Base-by-base conservation (phyloP, 2,797 vertebrate genomes). In the Myotis planiceps region DNA sequence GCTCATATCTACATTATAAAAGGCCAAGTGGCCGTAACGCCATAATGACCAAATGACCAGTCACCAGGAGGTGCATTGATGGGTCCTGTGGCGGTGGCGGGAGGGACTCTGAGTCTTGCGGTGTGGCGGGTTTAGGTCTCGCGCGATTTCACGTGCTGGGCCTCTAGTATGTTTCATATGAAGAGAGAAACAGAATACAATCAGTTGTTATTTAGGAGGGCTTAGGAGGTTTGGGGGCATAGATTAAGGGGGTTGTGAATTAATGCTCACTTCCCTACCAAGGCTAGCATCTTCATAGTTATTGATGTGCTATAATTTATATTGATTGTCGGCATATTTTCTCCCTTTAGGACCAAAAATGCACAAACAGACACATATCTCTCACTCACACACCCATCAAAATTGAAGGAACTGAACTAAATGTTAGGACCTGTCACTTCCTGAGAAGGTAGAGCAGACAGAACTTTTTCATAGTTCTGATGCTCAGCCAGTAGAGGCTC, bases 121-220 rank as follows among this genome's bases (percentile, higher is more conserved):
- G 42, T 42, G 9, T 42, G 42, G 42, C 42, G 2, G 42, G 42
- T 42, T 42, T 42, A 42, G 42, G 42, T 42, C 42, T 42, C 0
- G 9, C 42, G 2, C 9, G 2, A 42, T 42, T 42, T 42, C 42
- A 42, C 9, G 9, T 42, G 42, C 42, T 42, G 42, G 2, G 42
- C 42, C 9, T 42, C 42, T 42, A 42, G 42, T 49, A 32, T 79
- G 42, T 60, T 29, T 14, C 29, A 47, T 45, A 39, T 84, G 58
- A 90, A 75, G 27, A 65, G 42, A 96, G 69, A 92, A 90, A 75
- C 66, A 69, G 29, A 93, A 71, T 66, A 39, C 23, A 32, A 76
- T 80, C 23, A 89, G 6, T 75, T 87, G 19, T 75, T 49, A 78
- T 6, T 74, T 51, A 32, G 27, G 32, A 89, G 34, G 23, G 47